Conservation (phyloP, 2,113 vertebrate species). For the Phylloscopus trochiloides region DNA sequence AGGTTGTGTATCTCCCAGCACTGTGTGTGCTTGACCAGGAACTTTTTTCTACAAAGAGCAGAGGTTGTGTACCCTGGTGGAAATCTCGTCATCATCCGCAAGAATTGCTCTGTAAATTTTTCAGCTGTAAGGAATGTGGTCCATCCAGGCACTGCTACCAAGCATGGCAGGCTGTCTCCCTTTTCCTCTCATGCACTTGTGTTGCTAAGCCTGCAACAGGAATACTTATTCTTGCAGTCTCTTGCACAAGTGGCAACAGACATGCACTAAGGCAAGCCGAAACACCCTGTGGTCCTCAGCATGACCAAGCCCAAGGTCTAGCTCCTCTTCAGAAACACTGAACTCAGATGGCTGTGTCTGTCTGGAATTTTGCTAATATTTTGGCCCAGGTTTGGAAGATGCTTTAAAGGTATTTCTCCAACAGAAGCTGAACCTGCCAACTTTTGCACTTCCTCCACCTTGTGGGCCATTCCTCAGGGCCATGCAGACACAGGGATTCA, state of each 20-base stretch:
- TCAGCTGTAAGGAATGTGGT: neutral
- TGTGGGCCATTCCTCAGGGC: neutral
- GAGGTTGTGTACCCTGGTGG: neutral
- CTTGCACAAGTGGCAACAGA: neutral
- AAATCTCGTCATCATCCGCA: neutral
- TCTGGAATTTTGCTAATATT: neutral
- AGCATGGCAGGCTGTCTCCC: neutral
- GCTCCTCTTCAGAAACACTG: neutral
- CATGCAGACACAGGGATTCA: rapidly evolving
- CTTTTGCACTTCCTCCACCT: neutral
- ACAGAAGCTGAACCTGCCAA: neutral
- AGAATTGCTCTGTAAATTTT: neutral
- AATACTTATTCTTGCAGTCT: neutral
- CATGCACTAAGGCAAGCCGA: neutral
- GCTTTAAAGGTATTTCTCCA: neutral
- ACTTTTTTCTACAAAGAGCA: neutral
- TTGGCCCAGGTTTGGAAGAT: neutral
- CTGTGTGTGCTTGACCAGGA: neutral
- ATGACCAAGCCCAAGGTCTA: neutral
- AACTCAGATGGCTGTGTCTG: neutral
- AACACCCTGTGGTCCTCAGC: neutral
- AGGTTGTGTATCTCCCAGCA: neutral
- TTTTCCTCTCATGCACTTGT: neutral
- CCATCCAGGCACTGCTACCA: neutral
- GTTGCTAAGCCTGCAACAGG: neutral